These are phyloP conservation scores for Tetramorium simillimum DNA, from an alignment of 1,140 invertebrate genomes.

Conservation along the genomic window DNA sequence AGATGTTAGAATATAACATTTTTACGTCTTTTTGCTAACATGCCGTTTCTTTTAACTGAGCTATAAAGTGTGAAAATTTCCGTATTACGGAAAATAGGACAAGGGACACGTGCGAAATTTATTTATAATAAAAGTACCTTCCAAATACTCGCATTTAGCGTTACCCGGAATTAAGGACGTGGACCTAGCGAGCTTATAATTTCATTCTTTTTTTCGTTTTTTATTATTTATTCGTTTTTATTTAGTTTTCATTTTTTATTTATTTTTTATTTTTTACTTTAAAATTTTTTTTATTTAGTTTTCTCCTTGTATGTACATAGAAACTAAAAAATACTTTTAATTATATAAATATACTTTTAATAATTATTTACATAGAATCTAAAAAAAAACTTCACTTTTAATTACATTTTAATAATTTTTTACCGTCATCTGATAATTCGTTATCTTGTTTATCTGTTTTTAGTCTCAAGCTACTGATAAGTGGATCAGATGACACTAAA, in stretches of 20 bases:
- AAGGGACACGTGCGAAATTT: too few species aligned
- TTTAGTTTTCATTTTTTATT: neutral
- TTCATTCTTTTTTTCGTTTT: neutral
- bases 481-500: neutral
- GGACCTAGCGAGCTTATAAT: neutral
- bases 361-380: neutral
- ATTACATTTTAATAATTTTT: conserved; percentile 7
- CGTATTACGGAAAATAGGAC: neutral
- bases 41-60: neutral
- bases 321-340: too few species aligned
- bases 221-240: neutral
- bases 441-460: neutral
- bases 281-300: too few species aligned
- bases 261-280: neutral
- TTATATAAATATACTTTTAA: too few species aligned
- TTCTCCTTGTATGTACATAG: too few species aligned
- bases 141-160: neutral
- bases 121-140: neutral
- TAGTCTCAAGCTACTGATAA: neutral
- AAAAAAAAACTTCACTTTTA: neutral
- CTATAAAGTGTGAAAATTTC: neutral
- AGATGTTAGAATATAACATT: neutral
- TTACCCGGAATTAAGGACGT: neutral
- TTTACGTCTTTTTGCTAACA: neutral
- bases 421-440: neutral